Percentiles rank a stretch among this genome's conserved stretches.
Conservation (phyloP, 1,140 invertebrate genomes). For the Pinna nobilis region DNA sequence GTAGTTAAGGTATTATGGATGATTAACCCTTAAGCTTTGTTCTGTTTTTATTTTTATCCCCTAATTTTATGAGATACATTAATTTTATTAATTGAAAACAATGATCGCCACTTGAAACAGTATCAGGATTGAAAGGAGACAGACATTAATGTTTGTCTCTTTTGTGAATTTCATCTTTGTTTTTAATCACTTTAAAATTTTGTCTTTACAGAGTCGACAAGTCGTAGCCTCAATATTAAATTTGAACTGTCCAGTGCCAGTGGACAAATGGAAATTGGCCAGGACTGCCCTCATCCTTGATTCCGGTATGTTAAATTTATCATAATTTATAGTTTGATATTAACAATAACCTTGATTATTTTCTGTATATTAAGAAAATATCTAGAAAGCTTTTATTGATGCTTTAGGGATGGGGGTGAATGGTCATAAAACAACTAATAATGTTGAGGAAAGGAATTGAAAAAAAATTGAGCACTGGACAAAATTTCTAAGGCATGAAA, state of each 20-base stretch:
- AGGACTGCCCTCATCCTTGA: constrained; percentile 68
- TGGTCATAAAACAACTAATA: neutral
- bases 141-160: neutral
- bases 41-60: too few species aligned
- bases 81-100: neutral
- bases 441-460: too few species aligned
- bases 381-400: neutral
- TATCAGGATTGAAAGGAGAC: neutral
- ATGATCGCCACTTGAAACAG: neutral
- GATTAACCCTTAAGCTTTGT: too few species aligned
- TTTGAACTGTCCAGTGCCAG: constrained; percentile 54
- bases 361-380: neutral
- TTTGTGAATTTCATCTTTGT: neutral
- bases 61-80: too few species aligned
- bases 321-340: neutral
- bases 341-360: neutral
- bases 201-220: constrained; percentile 61
- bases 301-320: constrained; percentile 51
- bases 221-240: constrained; percentile 52
- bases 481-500: too few species aligned
- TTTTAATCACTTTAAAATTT: neutral
- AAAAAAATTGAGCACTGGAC: too few species aligned
- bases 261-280: constrained; percentile 58
- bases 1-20: too few species aligned
- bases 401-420: neutral